phyloP scores from a whole-genome alignment of 2,888 invertebrate genomes.

The Brachypalpus laphriformis region DNA sequence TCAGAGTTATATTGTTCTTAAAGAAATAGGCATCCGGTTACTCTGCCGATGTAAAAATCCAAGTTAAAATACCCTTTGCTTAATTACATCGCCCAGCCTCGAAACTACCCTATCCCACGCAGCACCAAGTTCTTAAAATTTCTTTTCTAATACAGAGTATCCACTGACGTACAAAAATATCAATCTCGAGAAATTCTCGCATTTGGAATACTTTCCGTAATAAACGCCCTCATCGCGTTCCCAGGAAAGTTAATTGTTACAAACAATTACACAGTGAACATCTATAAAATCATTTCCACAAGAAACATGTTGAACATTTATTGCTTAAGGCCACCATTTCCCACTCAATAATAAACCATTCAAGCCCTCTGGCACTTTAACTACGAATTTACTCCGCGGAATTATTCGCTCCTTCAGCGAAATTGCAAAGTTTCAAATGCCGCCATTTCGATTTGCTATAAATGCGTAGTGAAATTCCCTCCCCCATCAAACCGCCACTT shows the following conservation, averaged over 20 bases:
- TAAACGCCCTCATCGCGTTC: background rate
- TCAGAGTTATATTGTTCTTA: no score
- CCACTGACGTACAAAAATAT: background rate
- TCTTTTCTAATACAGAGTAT: background rate
- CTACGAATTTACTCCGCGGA: conserved; percentile 33
- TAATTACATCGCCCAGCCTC: no score
- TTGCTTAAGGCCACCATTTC: conserved; percentile 53
- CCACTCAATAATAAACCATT: conserved; percentile 72
- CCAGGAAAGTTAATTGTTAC: conserved; percentile 61
- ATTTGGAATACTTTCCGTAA: background rate
- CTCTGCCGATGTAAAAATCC: no score
- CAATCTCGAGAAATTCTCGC: background rate
- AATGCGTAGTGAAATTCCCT: conserved; percentile 16
- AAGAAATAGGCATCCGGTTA: no score
- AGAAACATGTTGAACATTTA: conserved; percentile 68
- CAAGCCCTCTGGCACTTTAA: conserved; percentile 40
- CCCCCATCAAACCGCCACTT: conserved; percentile 20
- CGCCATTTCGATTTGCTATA: conserved; percentile 51
- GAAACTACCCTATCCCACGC: no score
- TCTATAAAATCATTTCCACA: conserved; percentile 62
- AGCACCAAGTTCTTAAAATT: no score
- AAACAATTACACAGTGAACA: conserved; percentile 72
- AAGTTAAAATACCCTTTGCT: no score
- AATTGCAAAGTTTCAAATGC: conserved; percentile 56
- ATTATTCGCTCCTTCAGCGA: conserved; percentile 5